Conservation (phyloP, 2,888 invertebrate species). For the Noctua comes region DNA sequence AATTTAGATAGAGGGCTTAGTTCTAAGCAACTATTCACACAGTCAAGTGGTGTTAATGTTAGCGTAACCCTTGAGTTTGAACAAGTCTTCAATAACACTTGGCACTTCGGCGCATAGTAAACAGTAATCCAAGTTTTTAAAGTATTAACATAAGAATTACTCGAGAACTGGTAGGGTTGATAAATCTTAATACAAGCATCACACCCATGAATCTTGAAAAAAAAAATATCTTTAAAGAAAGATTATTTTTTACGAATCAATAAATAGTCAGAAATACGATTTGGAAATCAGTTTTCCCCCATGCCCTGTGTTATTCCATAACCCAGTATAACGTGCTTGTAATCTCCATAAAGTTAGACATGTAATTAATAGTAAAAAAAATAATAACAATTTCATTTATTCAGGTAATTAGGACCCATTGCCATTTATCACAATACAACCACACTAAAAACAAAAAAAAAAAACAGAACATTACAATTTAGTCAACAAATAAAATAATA, state of each 20-base stretch:
- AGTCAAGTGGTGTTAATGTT: background rate
- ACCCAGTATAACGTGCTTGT: too few species aligned
- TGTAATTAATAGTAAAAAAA: too few species aligned
- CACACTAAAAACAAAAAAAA: too few species aligned
- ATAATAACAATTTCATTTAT: too few species aligned
- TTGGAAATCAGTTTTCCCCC: background rate
- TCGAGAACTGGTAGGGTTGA: background rate
- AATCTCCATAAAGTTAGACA: too few species aligned
- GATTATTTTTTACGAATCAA: background rate
- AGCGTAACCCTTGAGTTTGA: background rate
- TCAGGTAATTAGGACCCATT: too few species aligned
- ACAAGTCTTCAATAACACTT: slow-evolving; percentile 14
- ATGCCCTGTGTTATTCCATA: too few species aligned
- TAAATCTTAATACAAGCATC: background rate
- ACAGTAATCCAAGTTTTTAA: slow-evolving; percentile 13
- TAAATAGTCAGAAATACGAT: background rate
- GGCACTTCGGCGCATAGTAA: background rate
- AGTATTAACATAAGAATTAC: slow-evolving; percentile 14
- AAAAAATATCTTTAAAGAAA: background rate
- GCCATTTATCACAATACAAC: too few species aligned
- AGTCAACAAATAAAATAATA: too few species aligned
- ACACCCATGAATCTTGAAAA: background rate
- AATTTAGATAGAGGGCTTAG: background rate
- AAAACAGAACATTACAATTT: too few species aligned
- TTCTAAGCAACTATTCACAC: background rate